Evolutionary conservation across 30 jellyfish, hydroid and myxozoan genomes (phyloP), one percentile per base, ranked within the genome.

Genomic region (Pelagia noctiluca): DNA sequence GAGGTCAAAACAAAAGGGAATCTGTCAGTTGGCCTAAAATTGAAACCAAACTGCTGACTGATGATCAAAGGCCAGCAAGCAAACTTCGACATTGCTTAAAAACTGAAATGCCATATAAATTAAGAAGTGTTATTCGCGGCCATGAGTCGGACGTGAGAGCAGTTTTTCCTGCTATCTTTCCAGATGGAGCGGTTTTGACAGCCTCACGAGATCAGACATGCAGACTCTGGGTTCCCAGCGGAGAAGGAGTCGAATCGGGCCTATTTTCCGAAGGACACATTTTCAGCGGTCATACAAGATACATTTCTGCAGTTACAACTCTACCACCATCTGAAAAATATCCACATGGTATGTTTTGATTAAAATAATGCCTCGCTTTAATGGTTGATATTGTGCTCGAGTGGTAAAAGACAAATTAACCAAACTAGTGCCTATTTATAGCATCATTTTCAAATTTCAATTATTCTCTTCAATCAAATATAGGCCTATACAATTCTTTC

Each of bases 121-220:
- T 95, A 19, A 86, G 97, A 38, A 37, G 82, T 63, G 91, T 52
- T 25, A 53, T 95, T 2, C 78, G 96, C 35, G 99, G 99, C 34
- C 99, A 95, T 54, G 97, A 89, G 46, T 90, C 96, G 3, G 99
- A 95, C 67, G 97, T 95, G 21, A 66, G 97, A 30, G 92, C 96
- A 22, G 99, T 95, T 29, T 70, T 85, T 31, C 96, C 99, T 12
- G 94, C 99, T 0, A 18, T 84, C 28, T 80, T 48, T 75, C 99
- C 99, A 1, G 93, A 80, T 21, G 97, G 96, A 12, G 97, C 93
- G 7, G 81, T 95, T 7, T 76, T 95, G 28, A 77, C 97, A n/a
- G 99, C 92, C 0, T 95, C 99, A 12, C 52, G 99, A 35, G 99
- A 95, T 62, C 83, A 63, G 50, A 95, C 98, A 10, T 95, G 99